Percentiles rank a stretch among this genome's conserved stretches.
Conservation (phyloP, 2,113 vertebrate species). For the Helogale parvula region DNA sequence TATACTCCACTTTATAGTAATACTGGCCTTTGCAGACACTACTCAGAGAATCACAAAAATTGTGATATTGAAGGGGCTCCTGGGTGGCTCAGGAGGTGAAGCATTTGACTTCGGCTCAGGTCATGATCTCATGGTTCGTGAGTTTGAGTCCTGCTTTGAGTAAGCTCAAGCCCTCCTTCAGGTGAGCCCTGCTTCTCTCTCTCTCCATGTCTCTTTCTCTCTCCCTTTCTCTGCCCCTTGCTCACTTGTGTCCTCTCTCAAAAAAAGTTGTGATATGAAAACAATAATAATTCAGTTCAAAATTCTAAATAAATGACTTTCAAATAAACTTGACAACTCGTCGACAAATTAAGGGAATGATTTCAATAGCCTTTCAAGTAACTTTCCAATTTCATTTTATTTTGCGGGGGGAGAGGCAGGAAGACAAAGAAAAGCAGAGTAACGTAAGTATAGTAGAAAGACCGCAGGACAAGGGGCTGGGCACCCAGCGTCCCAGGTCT, state of each 20-base stretch:
- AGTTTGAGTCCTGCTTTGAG: too few species aligned
- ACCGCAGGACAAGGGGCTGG: fast-evolving
- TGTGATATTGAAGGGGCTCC: too few species aligned
- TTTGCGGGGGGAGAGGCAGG: background rate
- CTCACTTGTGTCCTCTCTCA: too few species aligned
- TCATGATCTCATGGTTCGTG: too few species aligned
- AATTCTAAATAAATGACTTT: background rate
- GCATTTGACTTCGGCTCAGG: too few species aligned
- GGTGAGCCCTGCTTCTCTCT: too few species aligned
- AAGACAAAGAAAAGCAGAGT: background rate
- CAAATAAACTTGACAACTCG: background rate
- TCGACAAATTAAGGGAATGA: background rate
- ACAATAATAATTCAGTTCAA: background rate
- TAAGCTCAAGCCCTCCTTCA: too few species aligned
- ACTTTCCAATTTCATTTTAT: background rate
- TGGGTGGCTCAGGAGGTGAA: too few species aligned
- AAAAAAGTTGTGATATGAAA: background rate
- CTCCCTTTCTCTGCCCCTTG: too few species aligned
- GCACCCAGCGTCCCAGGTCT: background rate
- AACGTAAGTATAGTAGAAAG: background rate
- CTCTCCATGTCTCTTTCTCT: too few species aligned
- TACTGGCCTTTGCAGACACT: background rate
- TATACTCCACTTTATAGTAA: background rate
- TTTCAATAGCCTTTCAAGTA: background rate
- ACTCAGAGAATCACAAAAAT: background rate